Base-by-base conservation (phyloP, 2,888 invertebrate genomes). In the Lasioglossum villosulum region DNA sequence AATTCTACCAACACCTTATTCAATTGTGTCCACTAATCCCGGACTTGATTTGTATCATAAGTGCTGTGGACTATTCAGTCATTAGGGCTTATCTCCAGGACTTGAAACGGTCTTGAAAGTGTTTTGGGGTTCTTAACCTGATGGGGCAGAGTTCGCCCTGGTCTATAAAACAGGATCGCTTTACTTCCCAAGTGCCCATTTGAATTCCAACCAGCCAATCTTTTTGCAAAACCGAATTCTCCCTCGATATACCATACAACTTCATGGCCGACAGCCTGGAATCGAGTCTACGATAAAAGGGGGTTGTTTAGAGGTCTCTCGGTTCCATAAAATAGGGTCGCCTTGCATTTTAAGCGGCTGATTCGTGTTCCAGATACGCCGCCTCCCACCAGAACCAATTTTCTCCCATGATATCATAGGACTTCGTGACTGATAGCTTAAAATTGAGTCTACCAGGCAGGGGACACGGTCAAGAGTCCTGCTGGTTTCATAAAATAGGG, bases 261-360 rank as follows among this genome's bases (percentile, higher is more conserved):
- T n/a, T 27, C 27, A 4, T 14, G 56, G 12, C 12, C 27, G 56
- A 10, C 56, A n/a, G 56, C 12, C 56, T 59, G n/a, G 56, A n/a
- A 12, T 27, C 56, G n/a, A 27, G 56, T 59, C 12, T 59, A 27
- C 14, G 56, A 59, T 10, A n/a, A 27, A 59, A n/a, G 10, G n/a
- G n/a, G 56, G 52, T 59, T n/a, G 56, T 12, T 59, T 59, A 59
- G 27, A 59, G 56, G 23, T 59, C 56, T 59, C 56, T 4, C 27
- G n/a, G 56, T 59, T 59, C 56, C 4, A n/a, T 59, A 59, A 59
- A n/a, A 59, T 14, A n/a, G 56, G 56, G n/a, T 59, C 56, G 63
- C 14, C 63, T 63, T 63, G 63, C 63, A 63, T 63, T 63, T 30
- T 63, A 63, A 63, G 63, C 14, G 30, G 63, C 63, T 30, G 63